A percentile compares a stretch with the other conserved stretches of the same genome.
phyloP scores from a whole-genome alignment of 2,888 invertebrate species.

The Agrilus mali region DNA sequence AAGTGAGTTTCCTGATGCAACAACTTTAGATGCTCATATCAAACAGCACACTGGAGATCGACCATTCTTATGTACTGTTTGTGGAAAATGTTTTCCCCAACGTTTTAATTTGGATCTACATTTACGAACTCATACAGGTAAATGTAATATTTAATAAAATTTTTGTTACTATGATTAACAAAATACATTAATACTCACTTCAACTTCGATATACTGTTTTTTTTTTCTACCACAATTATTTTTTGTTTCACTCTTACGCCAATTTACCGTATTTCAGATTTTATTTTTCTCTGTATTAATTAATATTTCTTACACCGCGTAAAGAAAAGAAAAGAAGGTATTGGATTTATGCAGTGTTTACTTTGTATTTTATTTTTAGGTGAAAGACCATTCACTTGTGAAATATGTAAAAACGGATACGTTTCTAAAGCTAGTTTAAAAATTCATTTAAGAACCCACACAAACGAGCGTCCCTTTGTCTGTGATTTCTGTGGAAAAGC shows the following conservation, averaged over 20 bases:
- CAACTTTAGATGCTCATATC: constrained; percentile 30
- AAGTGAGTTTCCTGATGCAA: constrained; percentile 31
- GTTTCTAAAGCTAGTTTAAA: constrained; percentile 35
- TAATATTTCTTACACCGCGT: too few species aligned
- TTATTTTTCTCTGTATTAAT: too few species aligned
- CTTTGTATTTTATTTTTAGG: constrained; percentile 19
- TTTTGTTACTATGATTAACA: not conserved
- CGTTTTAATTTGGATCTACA: constrained; percentile 34
- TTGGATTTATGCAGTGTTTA: not conserved
- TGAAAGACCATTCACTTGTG: constrained; percentile 33
- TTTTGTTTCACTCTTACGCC: too few species aligned
- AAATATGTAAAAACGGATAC: constrained; percentile 34
- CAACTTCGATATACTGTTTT: not conserved
- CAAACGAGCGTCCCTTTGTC: constrained; percentile 34
- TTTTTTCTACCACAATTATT: too few species aligned
- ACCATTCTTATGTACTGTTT: constrained; percentile 33
- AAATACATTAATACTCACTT: too few species aligned
- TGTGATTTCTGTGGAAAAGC: constrained; percentile 36
- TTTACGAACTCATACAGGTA: constrained; percentile 33
- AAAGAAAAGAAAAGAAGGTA: not conserved
- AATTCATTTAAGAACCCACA: constrained; percentile 36
- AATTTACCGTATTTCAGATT: too few species aligned
- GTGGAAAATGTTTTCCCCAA: constrained; percentile 34
- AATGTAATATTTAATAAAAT: not conserved
- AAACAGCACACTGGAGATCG: constrained; percentile 35